Percentiles rank a stretch among this genome's conserved stretches.
Evolutionary conservation across 1,140 invertebrate species (phyloP).

Genomic region (Zaprionus taronus): DNA sequence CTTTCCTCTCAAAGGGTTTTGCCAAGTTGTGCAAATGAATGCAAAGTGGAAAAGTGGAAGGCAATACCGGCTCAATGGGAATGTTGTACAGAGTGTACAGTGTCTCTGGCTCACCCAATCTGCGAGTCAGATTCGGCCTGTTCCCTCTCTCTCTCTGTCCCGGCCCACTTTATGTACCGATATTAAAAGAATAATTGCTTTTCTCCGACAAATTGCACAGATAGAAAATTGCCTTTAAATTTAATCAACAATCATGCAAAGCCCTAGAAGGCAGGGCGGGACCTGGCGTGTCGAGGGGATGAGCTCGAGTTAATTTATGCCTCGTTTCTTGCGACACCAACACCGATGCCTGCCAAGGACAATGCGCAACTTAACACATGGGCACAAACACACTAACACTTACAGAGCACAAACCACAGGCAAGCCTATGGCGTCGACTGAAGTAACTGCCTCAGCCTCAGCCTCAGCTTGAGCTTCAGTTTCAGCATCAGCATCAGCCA

Average conservation of each 20-base stretch:
- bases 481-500: background rate
- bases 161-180: background rate
- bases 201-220: conserved; percentile 9
- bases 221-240: conserved; percentile 5
- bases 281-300: background rate
- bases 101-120: background rate
- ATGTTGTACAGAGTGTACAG: background rate
- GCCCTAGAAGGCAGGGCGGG: background rate
- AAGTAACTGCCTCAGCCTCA: background rate
- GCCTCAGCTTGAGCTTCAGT: background rate
- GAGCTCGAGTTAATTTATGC: conserved; percentile 8
- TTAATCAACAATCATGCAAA: conserved; percentile 12
- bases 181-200: conserved; percentile 6
- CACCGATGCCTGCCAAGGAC: conserved; percentile 2
- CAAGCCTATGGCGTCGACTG: background rate
- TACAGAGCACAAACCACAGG: background rate
- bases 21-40: conserved; percentile 5
- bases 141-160: background rate
- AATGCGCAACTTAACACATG: conserved; percentile 9
- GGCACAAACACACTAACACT: conserved; percentile 3
- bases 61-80: background rate
- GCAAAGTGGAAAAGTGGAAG: conserved; percentile 1
- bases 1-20: background rate
- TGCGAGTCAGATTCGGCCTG: background rate
- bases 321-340: conserved; percentile 1